Conservation (phyloP, 2,888 invertebrate genomes). For the Drosophila testacea region DNA sequence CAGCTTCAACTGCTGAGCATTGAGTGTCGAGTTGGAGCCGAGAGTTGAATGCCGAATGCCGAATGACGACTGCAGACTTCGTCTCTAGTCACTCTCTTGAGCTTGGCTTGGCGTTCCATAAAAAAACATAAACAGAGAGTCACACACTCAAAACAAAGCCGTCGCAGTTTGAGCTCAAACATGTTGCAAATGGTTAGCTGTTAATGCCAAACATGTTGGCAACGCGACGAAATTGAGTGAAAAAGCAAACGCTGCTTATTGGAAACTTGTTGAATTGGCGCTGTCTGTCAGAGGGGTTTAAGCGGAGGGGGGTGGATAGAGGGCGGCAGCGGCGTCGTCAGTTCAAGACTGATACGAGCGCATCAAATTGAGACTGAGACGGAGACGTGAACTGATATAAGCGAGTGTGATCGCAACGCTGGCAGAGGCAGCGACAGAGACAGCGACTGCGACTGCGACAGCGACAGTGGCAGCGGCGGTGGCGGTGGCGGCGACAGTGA, state of each 20-base stretch:
- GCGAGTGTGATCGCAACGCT: slow-evolving; percentile 29
- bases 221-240: slow-evolving; percentile 32
- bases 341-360: slow-evolving; percentile 46
- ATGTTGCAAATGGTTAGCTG: slow-evolving; percentile 49
- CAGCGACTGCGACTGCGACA: slow-evolving; percentile 6
- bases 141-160: slow-evolving; percentile 51
- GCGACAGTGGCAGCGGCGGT: slow-evolving; percentile 1
- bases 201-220: background rate
- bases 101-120: slow-evolving; percentile 28
- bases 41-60: background rate
- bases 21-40: background rate
- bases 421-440: slow-evolving; percentile 20
- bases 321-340: slow-evolving; percentile 8
- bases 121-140: slow-evolving; percentile 64
- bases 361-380: slow-evolving; percentile 40
- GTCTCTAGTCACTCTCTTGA: slow-evolving; percentile 55
- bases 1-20: slow-evolving; percentile 10
- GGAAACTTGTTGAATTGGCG: slow-evolving; percentile 62
- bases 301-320: background rate
- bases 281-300: slow-evolving; percentile 18
- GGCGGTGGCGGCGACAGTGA: background rate
- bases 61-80: background rate
- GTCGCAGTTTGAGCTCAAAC: slow-evolving; percentile 50
- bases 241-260: slow-evolving; percentile 35
- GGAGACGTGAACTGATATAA: slow-evolving; percentile 30